A percentile compares a stretch with the other conserved stretches of the same genome.
phyloP scores from a whole-genome alignment of 2,797 vertebrate species.

The Gymnopithys bicolor region DNA sequence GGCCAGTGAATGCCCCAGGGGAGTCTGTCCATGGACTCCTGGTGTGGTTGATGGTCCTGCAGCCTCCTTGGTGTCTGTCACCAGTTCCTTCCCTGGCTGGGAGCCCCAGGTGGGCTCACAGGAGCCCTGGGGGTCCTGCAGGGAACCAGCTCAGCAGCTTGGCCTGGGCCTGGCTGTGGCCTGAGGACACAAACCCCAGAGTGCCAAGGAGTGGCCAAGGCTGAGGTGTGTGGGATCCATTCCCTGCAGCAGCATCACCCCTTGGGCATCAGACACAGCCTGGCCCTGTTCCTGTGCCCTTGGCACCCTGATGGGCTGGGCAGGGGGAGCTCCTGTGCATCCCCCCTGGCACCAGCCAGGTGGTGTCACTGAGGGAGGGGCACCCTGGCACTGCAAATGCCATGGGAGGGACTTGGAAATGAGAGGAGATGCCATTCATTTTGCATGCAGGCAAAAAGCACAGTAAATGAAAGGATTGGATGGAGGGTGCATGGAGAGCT shows the following conservation, averaged over 20 bases:
- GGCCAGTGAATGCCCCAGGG: not conserved
- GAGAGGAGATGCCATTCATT: not conserved
- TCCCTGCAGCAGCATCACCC: not conserved
- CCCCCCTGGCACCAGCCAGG: not conserved
- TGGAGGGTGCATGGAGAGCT: not conserved
- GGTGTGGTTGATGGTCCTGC: not conserved
- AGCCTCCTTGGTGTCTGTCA: not conserved
- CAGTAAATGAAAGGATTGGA: conserved; percentile 11
- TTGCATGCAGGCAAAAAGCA: conserved; percentile 26
- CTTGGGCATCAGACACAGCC: not conserved
- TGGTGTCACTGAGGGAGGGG: not conserved
- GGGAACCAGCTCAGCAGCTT: not conserved
- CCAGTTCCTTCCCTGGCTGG: not conserved
- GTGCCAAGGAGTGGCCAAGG: not conserved
- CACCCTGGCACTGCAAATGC: not conserved
- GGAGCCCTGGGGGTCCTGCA: not conserved
- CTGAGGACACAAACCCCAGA: not conserved
- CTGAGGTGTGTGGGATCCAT: not conserved
- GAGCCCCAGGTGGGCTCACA: not conserved
- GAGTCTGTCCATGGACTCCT: not conserved
- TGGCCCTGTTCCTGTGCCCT: accelerated
- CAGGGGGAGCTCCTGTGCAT: not conserved
- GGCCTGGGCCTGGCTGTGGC: not conserved
- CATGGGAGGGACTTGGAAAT: not conserved
- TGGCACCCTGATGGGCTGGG: not conserved